Conservation (phyloP, 2,113 vertebrate species). For the Corvus hawaiiensis region DNA sequence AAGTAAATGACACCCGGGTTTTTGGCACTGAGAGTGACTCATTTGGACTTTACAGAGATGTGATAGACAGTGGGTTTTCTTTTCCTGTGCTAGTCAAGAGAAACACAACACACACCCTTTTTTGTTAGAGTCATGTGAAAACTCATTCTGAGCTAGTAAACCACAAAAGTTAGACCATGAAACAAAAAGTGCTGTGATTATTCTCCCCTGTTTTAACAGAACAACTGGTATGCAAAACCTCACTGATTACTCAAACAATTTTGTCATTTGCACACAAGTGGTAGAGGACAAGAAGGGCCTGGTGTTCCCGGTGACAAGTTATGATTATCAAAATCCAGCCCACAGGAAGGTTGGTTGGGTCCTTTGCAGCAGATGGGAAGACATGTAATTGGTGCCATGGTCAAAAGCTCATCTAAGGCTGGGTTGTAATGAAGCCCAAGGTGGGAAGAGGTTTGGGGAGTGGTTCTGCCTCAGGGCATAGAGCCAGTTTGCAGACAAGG, state of each 20-base stretch:
- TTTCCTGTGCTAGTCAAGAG: neutral
- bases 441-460: neutral
- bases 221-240: neutral
- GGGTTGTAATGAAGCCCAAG: neutral
- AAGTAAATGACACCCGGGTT: neutral
- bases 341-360: neutral
- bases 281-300: neutral
- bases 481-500: neutral
- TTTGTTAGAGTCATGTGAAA: neutral
- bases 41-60: neutral
- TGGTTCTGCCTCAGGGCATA: neutral
- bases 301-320: neutral
- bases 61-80: conserved; percentile 23
- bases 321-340: neutral
- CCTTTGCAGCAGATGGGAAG: neutral
- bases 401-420: neutral
- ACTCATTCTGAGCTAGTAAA: neutral
- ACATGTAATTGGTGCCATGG: neutral
- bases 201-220: neutral
- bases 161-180: neutral
- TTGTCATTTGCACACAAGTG: neutral
- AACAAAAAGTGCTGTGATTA: neutral
- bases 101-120: neutral
- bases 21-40: neutral
- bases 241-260: neutral